phyloP scores from a whole-genome alignment of 2,113 vertebrate species.

The Chaenogobius annularis region DNA sequence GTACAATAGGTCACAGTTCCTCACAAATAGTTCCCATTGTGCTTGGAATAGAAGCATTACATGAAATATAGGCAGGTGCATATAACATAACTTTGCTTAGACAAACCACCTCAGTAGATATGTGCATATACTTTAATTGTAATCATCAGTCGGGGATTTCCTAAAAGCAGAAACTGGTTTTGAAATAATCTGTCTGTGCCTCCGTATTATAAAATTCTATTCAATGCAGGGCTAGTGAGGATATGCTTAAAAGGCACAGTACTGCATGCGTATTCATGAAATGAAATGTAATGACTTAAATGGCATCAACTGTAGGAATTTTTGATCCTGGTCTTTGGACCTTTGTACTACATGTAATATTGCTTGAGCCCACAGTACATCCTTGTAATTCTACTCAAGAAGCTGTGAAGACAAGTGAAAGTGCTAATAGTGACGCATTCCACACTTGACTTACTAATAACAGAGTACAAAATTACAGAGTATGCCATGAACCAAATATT shows the following conservation, averaged over 20 bases:
- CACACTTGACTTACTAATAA: slow-evolving; percentile 5
- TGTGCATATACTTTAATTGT: slow-evolving; percentile 45
- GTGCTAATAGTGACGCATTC: slow-evolving; percentile 9
- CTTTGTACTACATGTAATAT: slow-evolving; percentile 36
- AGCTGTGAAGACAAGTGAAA: not conserved
- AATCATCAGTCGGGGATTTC: slow-evolving; percentile 17
- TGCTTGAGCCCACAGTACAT: slow-evolving; percentile 42
- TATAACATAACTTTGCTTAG: slow-evolving; percentile 55
- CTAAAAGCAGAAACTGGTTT: slow-evolving; percentile 82
- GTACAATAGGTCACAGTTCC: slow-evolving; percentile 87
- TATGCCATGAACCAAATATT: not conserved
- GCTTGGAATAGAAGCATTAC: slow-evolving; percentile 88
- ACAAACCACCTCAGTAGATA: slow-evolving; percentile 73
- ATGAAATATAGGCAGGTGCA: slow-evolving; percentile 75
- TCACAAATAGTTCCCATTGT: slow-evolving; percentile 91
- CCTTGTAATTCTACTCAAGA: slow-evolving; percentile 11
- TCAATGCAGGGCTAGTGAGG: slow-evolving; percentile 31
- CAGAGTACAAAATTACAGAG: not conserved
- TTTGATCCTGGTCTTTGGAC: slow-evolving; percentile 10
- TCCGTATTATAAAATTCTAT: slow-evolving; percentile 42
- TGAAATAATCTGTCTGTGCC: slow-evolving; percentile 18
- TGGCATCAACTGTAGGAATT: not conserved
- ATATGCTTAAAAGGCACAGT: slow-evolving; percentile 61
- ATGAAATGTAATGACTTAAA: slow-evolving; percentile 32
- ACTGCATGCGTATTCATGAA: slow-evolving; percentile 59